phyloP scores from a whole-genome alignment of 2,113 vertebrate genomes.

The Nanorana parkeri region DNA sequence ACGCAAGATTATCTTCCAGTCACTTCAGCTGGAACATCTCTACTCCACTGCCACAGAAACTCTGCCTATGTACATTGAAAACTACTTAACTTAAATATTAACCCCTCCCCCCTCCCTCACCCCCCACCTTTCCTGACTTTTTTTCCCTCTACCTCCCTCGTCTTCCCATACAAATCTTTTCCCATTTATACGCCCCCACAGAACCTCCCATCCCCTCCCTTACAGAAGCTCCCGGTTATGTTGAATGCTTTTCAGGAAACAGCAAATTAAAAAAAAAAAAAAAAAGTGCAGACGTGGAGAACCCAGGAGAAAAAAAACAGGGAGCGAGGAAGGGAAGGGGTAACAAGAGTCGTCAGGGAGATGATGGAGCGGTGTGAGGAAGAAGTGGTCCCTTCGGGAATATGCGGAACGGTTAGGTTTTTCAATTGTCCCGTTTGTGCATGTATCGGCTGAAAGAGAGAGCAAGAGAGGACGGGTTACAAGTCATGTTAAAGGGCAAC shows the following conservation, averaged over 20 bases:
- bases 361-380: conserved; percentile 29
- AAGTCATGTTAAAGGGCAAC: background rate
- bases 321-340: background rate
- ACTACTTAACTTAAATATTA: conserved; percentile 36
- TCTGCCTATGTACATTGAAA: conserved; percentile 12
- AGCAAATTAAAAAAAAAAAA: background rate
- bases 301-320: background rate
- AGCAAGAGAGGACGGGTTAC: background rate
- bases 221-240: background rate
- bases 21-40: too few relatives aligned
- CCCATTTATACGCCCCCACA: background rate
- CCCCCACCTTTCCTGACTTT: background rate
- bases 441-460: conserved; percentile 26
- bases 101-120: background rate
- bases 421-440: conserved; percentile 14
- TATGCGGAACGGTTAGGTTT: conserved; percentile 30
- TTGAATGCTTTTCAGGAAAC: conserved; percentile 5
- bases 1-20: too few relatives aligned
- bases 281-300: conserved; percentile 24
- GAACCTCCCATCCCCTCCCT: conserved; percentile 3
- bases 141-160: background rate
- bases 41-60: background rate
- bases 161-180: background rate
- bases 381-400: conserved; percentile 49
- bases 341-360: background rate